These are phyloP conservation scores for Gallinago solitaria DNA, from an alignment of 2,797 vertebrate species.

Conservation along the genomic window DNA sequence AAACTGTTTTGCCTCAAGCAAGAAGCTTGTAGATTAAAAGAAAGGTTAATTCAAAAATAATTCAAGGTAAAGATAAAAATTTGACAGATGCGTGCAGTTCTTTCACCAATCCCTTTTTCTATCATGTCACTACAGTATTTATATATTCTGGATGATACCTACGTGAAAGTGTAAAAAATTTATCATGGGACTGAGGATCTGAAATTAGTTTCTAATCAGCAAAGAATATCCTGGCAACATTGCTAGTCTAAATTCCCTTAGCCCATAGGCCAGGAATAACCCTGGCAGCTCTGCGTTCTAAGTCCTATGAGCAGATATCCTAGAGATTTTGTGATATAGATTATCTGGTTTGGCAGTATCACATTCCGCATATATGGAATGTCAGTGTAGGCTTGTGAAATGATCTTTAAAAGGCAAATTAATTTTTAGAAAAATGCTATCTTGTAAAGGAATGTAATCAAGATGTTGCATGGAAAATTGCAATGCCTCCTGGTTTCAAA, in stretches of 20 bases:
- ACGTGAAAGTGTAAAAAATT: slow-evolving; percentile 21
- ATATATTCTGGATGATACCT: slow-evolving; percentile 21
- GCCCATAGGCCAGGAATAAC: slow-evolving; percentile 23
- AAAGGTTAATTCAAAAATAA: slow-evolving; percentile 72
- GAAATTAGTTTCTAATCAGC: slow-evolving; percentile 51
- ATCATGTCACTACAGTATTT: not conserved
- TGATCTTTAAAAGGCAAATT: slow-evolving; percentile 57
- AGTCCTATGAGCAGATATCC: not conserved
- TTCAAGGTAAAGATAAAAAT: slow-evolving; percentile 69
- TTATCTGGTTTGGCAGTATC: slow-evolving; percentile 26
- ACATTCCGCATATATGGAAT: not conserved
- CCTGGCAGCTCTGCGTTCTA: not conserved
- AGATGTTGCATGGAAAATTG: not conserved
- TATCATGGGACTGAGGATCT: not conserved
- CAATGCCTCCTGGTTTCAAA: not conserved
- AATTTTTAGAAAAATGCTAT: slow-evolving; percentile 49
- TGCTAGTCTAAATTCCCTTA: not conserved
- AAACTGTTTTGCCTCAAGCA: slow-evolving; percentile 64
- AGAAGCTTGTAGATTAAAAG: slow-evolving; percentile 63
- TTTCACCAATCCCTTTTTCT: not conserved
- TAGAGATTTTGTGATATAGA: not conserved
- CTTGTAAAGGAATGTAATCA: not conserved
- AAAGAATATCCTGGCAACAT: slow-evolving; percentile 21
- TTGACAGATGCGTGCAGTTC: slow-evolving; percentile 34
- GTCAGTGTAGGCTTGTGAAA: slow-evolving; percentile 51